A percentile compares a stretch with the other conserved stretches of the same genome.
Conservation (phyloP, 2,113 vertebrate genomes). For the Eidolon helvum region DNA sequence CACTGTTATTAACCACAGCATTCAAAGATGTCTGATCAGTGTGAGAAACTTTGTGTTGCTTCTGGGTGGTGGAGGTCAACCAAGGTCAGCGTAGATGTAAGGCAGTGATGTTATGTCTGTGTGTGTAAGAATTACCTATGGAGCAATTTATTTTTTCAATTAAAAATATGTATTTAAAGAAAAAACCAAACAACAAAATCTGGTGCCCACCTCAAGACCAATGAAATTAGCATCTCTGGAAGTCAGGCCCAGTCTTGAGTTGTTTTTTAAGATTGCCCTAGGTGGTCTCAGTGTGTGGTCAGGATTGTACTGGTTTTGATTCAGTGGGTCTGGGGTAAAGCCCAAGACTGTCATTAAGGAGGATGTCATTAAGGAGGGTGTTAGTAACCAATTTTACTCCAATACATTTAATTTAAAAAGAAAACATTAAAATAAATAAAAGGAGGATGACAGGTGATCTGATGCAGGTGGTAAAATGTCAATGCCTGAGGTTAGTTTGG, state of each 20-base stretch:
- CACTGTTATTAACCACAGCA: not conserved
- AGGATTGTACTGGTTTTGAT: not conserved
- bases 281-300: too few relatives aligned
- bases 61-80: rapidly evolving
- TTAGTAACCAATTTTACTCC: not conserved
- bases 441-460: not conserved
- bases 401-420: not conserved
- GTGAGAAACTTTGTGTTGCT: not conserved
- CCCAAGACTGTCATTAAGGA: not conserved
- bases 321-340: not conserved
- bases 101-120: not conserved
- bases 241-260: not conserved
- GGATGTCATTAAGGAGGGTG: not conserved
- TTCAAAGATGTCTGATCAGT: not conserved
- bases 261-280: not conserved
- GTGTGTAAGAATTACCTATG: not conserved
- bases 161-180: not conserved
- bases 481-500: not conserved
- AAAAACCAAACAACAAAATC: not conserved
- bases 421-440: not conserved
- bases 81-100: rapidly evolving
- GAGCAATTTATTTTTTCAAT: not conserved
- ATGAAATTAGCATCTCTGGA: not conserved
- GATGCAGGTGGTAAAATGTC: not conserved
- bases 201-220: not conserved